Conservation (phyloP, 2,113 vertebrate species). For the Lathamus discolor region DNA sequence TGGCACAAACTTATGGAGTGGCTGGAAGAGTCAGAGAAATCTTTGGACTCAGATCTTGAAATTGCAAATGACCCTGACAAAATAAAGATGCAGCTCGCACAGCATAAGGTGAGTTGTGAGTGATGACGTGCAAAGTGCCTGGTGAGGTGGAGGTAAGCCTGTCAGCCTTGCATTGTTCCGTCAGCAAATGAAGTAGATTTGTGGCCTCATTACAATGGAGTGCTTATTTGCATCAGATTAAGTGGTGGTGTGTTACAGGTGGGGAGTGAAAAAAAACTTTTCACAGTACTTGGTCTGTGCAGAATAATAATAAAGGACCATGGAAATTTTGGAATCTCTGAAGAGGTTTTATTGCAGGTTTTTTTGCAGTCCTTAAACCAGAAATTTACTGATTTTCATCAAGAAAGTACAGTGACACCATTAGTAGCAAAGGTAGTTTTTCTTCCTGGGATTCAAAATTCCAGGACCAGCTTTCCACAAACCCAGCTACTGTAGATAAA, state of each 20-base stretch:
- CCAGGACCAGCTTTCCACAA: not conserved
- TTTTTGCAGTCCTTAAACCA: not conserved
- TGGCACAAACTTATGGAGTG: slow-evolving; percentile 97
- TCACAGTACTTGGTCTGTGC: not conserved
- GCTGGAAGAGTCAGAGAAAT: slow-evolving; percentile 92
- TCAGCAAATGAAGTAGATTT: not conserved
- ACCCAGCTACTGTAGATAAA: not conserved
- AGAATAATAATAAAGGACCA: not conserved
- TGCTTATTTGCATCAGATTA: not conserved
- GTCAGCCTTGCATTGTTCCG: not conserved
- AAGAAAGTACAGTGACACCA: not conserved
- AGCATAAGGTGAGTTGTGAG: slow-evolving; percentile 89
- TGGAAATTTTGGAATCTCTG: not conserved
- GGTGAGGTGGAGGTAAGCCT: not conserved
- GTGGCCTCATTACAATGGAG: not conserved
- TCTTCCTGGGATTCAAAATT: not conserved
- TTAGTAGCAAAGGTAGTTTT: not conserved
- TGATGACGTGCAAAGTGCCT: not conserved
- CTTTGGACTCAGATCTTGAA: slow-evolving; percentile 93
- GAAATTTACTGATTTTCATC: not conserved
- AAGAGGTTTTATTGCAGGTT: not conserved
- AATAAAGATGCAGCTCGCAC: slow-evolving; percentile 91
- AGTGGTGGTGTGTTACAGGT: not conserved
- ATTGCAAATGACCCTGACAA: slow-evolving; percentile 97
- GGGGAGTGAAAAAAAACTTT: not conserved